These are phyloP conservation scores for Hapalemur alaotrensis DNA, from an alignment of 2,797 vertebrate genomes.

Conservation along the genomic window DNA sequence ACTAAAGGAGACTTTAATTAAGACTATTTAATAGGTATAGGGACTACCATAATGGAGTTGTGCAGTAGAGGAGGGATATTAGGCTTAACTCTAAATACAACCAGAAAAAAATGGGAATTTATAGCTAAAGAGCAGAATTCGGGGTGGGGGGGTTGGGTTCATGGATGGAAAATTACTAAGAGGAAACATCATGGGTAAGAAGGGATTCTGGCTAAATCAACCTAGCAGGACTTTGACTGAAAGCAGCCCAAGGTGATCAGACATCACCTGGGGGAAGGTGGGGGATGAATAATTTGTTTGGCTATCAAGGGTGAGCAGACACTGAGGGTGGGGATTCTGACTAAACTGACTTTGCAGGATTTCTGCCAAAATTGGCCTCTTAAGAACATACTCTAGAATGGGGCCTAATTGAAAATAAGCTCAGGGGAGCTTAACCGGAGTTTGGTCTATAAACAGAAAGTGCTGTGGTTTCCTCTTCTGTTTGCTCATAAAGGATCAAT, in stretches of 20 bases:
- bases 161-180: background rate
- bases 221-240: background rate
- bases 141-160: accelerated
- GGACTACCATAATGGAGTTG: background rate
- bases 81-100: background rate
- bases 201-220: background rate
- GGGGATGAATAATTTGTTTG: background rate
- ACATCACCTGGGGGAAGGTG: background rate
- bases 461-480: background rate
- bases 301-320: background rate
- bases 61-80: background rate
- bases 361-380: background rate
- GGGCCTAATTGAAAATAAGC: background rate
- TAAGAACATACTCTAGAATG: background rate
- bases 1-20: background rate
- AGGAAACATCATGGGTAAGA: background rate
- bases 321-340: background rate
- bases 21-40: background rate
- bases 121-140: background rate
- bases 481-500: background rate
- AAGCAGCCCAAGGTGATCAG: background rate
- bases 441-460: background rate
- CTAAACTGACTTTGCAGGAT: background rate
- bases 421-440: background rate
- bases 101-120: background rate